Base-by-base conservation (phyloP, 2,888 invertebrate species). In the Pecten maximus region DNA sequence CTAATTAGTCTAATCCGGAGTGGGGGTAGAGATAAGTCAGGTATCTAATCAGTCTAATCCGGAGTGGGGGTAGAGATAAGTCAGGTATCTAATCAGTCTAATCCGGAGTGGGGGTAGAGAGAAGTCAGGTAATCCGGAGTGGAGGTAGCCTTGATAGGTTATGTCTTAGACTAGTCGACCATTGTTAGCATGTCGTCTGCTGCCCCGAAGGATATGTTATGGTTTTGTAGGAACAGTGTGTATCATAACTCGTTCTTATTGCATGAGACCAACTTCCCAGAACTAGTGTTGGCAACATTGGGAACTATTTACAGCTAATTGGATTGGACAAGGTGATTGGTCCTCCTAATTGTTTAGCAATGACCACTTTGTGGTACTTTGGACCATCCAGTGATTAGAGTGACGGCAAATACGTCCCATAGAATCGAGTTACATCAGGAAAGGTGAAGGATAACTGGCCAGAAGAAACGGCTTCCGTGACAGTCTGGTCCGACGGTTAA, bases 341-440 rank as follows among this genome's bases (percentile, higher is more conserved):
- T 35, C 35, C 74, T 2, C 35, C 74, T 74, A 74, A 74, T 74
- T 12, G 74, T 35, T 54, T 23, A 54, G 23, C 23, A 54, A 19
- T 54, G 54, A 54, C 54, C 54, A 54, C 54, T 54, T 54, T 54
- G n/a, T 54, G 54, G 54, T 35, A 74, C 74, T 35, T 74, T 28
- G 10, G 28, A 35, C 74, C 74, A 35, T 60, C 8, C 10, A 35
- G 74, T 35, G 74, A 74, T 35, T 74, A 74, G 74, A 12, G 6
- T 10, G 35, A 74, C 74, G 35, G 12, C 35, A 35, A 74, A 35
- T 35, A 74, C 35, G 35, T 28, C 74, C 28, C 35, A 10, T 12
- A 35, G 6, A 74, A 74, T 74, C 74, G 35, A 35, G 28, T 74
- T 35, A 74, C 23, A 74, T 23, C 74, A 74, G 28, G 16, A 35